Evolutionary conservation across 2,113 vertebrate species (phyloP).

Genomic region (Archocentrus centrarchus): DNA sequence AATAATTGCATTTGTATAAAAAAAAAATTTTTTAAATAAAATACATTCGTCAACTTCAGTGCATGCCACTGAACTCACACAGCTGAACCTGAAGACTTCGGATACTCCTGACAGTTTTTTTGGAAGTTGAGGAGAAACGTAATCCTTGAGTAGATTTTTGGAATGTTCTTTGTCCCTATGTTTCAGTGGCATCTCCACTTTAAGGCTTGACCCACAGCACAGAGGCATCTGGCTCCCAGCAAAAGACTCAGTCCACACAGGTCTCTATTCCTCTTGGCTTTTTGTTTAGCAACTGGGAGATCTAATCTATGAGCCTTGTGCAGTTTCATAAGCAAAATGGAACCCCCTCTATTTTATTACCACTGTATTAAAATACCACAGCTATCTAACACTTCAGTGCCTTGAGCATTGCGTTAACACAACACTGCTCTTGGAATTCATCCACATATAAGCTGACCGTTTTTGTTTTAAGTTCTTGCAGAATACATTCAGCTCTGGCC

Average conservation of each 20-base stretch:
- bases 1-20: conserved; percentile 66
- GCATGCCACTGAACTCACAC: conserved; percentile 51
- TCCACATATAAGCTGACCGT: conserved; percentile 25
- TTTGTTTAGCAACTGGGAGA: conserved; percentile 52
- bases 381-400: conserved; percentile 25
- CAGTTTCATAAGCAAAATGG: conserved; percentile 47
- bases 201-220: conserved; percentile 54
- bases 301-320: conserved; percentile 33
- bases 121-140: conserved; percentile 68
- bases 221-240: conserved; percentile 63
- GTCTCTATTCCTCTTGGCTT: conserved; percentile 29
- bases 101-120: conserved; percentile 38
- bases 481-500: conserved; percentile 34
- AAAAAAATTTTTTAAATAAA: conserved; percentile 56
- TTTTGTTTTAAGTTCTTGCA: conserved; percentile 35
- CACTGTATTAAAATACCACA: conserved; percentile 22
- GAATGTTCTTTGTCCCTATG: conserved; percentile 77
- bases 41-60: conserved; percentile 72
- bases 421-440: conserved; percentile 25
- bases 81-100: conserved; percentile 73
- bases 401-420: conserved; percentile 17
- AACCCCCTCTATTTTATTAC: conserved; percentile 32
- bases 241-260: conserved; percentile 39
- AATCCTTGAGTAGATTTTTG: conserved; percentile 68
- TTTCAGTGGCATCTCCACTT: conserved; percentile 67